Percentiles rank a stretch among this genome's conserved stretches.
Conservation (phyloP, 2,888 invertebrate genomes). For the Diaphora mendica region DNA sequence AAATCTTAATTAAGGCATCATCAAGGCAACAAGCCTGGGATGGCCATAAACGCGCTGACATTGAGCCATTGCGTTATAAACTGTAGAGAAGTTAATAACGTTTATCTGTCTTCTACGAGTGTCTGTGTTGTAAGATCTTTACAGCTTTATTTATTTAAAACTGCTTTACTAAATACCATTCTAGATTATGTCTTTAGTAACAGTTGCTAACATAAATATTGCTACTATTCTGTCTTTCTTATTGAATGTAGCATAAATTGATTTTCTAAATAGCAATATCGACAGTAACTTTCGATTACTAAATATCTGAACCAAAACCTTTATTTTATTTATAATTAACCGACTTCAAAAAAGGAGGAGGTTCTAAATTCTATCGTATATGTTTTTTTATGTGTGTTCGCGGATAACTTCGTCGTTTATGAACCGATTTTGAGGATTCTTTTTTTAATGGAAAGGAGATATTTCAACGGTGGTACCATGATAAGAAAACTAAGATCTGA, state of each 20-base stretch:
- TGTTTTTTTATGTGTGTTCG: too few species aligned
- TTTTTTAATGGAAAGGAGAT: too few species aligned
- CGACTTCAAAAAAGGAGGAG: too few species aligned
- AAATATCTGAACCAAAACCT: too few species aligned
- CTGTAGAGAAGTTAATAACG: constrained; percentile 40
- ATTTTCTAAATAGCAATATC: neutral
- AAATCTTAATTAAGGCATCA: constrained; percentile 45
- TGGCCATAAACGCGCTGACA: constrained; percentile 45
- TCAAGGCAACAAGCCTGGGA: constrained; percentile 29
- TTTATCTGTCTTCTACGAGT: constrained; percentile 44
- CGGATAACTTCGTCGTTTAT: too few species aligned
- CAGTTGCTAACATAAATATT: constrained; percentile 11
- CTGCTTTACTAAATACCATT: constrained; percentile 23
- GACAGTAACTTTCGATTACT: neutral
- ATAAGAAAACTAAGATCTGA: too few species aligned
- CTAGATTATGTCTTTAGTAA: constrained; percentile 5
- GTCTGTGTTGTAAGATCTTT: constrained; percentile 51
- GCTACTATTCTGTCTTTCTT: constrained; percentile 4
- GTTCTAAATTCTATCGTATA: too few species aligned
- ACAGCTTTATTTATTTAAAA: constrained; percentile 34
- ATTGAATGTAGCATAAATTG: neutral
- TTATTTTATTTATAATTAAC: neutral
- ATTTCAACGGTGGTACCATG: too few species aligned
- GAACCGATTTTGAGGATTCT: too few species aligned
- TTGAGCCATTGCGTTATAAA: constrained; percentile 59